Percentiles rank a stretch among this genome's conserved stretches.
Conservation (phyloP, 2,113 vertebrate genomes). For the Talpa occidentalis region DNA sequence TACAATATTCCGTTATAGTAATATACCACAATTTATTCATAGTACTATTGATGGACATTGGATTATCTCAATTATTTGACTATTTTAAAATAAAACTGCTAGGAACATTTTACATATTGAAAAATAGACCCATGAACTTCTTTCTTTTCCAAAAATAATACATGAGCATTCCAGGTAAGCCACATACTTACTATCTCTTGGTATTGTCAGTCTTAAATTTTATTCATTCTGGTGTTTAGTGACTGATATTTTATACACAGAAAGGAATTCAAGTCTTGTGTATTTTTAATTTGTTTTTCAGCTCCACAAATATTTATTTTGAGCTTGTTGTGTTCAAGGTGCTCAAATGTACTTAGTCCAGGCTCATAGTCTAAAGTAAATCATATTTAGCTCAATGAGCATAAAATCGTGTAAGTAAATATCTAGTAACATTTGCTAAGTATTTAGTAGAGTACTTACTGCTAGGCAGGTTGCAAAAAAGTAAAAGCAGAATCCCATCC, state of each 20-base stretch:
- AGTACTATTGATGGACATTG: background rate
- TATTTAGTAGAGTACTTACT: background rate
- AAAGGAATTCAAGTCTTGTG: too few species aligned
- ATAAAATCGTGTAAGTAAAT: background rate
- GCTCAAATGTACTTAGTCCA: background rate
- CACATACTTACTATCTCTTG: background rate
- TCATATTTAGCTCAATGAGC: slow-evolving; percentile 10
- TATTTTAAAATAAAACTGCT: background rate
- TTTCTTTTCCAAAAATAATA: background rate
- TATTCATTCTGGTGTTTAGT: background rate
- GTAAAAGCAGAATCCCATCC: background rate
- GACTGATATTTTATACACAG: background rate
- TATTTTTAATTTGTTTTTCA: slow-evolving; percentile 16
- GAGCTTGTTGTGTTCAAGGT: background rate
- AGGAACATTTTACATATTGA: background rate
- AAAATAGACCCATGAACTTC: too few species aligned
- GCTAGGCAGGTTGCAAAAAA: background rate
- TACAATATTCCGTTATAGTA: too few species aligned
- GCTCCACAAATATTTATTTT: slow-evolving; percentile 31
- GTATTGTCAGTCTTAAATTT: background rate
- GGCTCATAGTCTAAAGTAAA: background rate
- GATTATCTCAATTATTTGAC: background rate
- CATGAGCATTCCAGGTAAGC: background rate
- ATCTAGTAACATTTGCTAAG: slow-evolving; percentile 35
- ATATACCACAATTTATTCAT: background rate